Conservation (phyloP, 2,888 invertebrate genomes). For the Sinhomidia bicolor region DNA sequence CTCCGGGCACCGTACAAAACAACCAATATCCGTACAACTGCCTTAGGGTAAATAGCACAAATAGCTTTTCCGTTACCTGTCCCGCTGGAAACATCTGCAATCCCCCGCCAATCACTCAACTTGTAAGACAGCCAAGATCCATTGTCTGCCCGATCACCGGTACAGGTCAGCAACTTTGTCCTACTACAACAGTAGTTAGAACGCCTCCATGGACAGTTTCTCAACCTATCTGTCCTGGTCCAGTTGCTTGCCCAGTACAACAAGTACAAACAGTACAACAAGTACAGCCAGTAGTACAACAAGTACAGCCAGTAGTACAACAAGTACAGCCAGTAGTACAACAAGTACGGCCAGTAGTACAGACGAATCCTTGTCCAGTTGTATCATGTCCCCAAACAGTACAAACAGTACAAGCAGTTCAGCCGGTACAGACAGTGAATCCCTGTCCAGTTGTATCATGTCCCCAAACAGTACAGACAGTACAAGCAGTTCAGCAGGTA, state of each 20-base stretch:
- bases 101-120: slow-evolving; percentile 50
- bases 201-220: background rate
- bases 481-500: too few species aligned
- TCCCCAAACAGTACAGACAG: too few species aligned
- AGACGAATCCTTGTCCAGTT: too few species aligned
- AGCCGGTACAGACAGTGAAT: too few species aligned
- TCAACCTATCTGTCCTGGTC: background rate
- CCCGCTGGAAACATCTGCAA: slow-evolving; percentile 59
- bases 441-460: too few species aligned
- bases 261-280: too few species aligned
- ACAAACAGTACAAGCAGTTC: too few species aligned
- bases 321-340: too few species aligned
- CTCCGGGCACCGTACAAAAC: slow-evolving; percentile 70
- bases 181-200: background rate
- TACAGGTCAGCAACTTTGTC: slow-evolving; percentile 1
- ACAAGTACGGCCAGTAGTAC: too few species aligned
- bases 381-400: too few species aligned
- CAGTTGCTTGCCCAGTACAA: slow-evolving; percentile 15
- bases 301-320: too few species aligned
- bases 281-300: too few species aligned
- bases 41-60: slow-evolving; percentile 59
- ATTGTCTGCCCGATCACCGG: background rate
- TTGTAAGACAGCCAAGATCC: slow-evolving; percentile 45
- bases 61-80: slow-evolving; percentile 50
- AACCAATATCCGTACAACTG: slow-evolving; percentile 73